Conservation (phyloP, 2,113 vertebrate species). For the Mastomys natalensis region DNA sequence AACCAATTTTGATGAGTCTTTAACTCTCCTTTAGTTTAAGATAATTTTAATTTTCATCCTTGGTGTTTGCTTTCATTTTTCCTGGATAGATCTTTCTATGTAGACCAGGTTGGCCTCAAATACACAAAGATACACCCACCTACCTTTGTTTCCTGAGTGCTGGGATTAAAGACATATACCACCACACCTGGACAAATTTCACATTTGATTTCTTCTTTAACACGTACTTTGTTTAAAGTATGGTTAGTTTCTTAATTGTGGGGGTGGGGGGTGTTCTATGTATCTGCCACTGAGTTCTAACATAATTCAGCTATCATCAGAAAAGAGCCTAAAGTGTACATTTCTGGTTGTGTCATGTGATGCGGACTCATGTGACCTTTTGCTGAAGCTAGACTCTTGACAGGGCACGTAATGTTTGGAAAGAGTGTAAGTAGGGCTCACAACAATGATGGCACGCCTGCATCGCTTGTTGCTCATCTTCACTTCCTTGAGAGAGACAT, state of each 20-base stretch:
- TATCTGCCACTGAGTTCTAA: neutral
- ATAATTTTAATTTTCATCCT: neutral
- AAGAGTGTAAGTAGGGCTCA: no score
- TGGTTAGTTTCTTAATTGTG: neutral
- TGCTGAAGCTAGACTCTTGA: no score
- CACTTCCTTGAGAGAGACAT: no score
- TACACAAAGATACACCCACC: neutral
- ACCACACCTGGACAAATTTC: neutral
- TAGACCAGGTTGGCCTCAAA: neutral
- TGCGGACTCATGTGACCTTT: no score
- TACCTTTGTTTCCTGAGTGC: neutral
- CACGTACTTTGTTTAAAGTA: neutral
- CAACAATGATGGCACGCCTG: no score
- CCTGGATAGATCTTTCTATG: neutral
- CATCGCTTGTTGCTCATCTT: no score
- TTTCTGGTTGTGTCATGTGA: no score
- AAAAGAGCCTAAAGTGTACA: no score
- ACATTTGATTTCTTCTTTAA: neutral
- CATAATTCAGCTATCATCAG: neutral
- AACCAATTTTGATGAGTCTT: neutral
- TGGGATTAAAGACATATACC: neutral
- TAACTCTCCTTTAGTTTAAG: slow-evolving; percentile 8
- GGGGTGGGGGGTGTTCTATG: neutral
- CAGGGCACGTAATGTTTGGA: no score
- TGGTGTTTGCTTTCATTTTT: neutral